phyloP scores from a whole-genome alignment of 2,888 invertebrate species.

The Lagria hirta region DNA sequence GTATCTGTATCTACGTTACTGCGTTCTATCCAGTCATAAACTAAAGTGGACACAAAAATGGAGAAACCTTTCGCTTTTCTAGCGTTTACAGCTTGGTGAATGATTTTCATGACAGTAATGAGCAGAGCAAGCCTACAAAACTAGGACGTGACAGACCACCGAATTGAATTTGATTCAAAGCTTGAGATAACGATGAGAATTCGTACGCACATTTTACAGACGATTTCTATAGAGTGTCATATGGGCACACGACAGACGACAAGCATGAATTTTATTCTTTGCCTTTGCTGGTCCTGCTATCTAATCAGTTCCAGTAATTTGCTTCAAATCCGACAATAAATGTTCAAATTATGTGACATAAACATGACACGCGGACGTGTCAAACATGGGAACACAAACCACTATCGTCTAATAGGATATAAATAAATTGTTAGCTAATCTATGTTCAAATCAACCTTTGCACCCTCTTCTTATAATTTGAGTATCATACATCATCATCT shows the following conservation, averaged over 20 bases:
- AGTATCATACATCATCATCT: slow-evolving; percentile 16
- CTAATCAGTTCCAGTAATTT: slow-evolving; percentile 10
- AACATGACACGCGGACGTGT: slow-evolving; percentile 16
- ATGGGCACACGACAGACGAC: slow-evolving; percentile 4
- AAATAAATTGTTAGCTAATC: slow-evolving; percentile 17
- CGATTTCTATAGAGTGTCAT: slow-evolving; percentile 1
- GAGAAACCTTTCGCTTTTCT: slow-evolving; percentile 14
- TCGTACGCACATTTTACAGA: no score
- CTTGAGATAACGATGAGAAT: no score
- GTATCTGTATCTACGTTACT: slow-evolving; percentile 6
- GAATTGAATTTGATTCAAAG: slow-evolving; percentile 27
- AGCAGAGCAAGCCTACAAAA: slow-evolving; percentile 27
- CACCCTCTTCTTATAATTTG: no score
- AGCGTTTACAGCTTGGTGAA: slow-evolving; percentile 26
- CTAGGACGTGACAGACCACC: slow-evolving; percentile 27
- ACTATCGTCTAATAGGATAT: slow-evolving; percentile 15
- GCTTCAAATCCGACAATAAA: slow-evolving; percentile 18
- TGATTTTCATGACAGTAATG: slow-evolving; percentile 28
- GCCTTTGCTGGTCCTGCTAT: no score
- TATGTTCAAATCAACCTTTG: slow-evolving; percentile 14
- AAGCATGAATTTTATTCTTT: slow-evolving; percentile 6
- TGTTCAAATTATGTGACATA: slow-evolving; percentile 17
- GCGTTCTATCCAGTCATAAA: slow-evolving; percentile 17
- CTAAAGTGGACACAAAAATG: slow-evolving; percentile 21
- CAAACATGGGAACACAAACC: slow-evolving; percentile 10